Evolutionary conservation across 1,140 invertebrate genomes (phyloP).

Genomic region (Drosophila parvula): DNA sequence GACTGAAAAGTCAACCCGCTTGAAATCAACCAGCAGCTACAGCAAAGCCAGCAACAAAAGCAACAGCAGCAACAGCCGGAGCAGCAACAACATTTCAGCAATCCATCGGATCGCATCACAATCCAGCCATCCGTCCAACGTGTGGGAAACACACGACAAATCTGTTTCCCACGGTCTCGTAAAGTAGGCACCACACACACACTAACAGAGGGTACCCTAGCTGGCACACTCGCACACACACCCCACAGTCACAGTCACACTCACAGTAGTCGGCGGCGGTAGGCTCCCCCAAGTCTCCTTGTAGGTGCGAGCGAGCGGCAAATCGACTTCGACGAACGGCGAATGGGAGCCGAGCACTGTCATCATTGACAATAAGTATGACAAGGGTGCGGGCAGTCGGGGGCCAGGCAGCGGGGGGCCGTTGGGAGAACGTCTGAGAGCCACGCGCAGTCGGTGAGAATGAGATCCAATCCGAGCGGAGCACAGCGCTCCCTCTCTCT

Average conservation of each 20-base stretch:
- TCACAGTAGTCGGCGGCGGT: constrained; percentile 27
- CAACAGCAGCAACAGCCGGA: constrained; percentile 47
- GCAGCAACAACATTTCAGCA: constrained; percentile 80
- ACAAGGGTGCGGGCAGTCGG: constrained; percentile 66
- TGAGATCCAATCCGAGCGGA: constrained; percentile 58
- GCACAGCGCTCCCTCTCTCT: constrained; percentile 48
- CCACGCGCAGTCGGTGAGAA: constrained; percentile 64
- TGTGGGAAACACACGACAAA: constrained; percentile 86
- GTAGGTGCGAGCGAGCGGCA: constrained; percentile 48
- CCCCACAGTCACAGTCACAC: constrained; percentile 25
- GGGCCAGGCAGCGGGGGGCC: background rate
- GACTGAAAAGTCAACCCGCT: constrained; percentile 54
- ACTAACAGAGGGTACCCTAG: constrained; percentile 24
- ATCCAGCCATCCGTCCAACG: constrained; percentile 85
- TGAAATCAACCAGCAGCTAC: constrained; percentile 56
- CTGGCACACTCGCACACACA: constrained; percentile 18
- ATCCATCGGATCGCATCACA: constrained; percentile 84
- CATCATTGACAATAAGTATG: constrained; percentile 84
- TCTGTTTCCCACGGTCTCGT: constrained; percentile 86
- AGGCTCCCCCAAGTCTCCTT: constrained; percentile 47
- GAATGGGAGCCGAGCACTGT: constrained; percentile 76
- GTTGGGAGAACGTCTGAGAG: constrained; percentile 55
- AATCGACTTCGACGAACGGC: constrained; percentile 54
- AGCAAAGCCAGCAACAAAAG: constrained; percentile 26
- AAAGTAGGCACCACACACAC: constrained; percentile 79